Evolutionary conservation across 2,797 vertebrate species (phyloP), one percentile per base, ranked within the genome.

Genomic region (Ciconia nigra): DNA sequence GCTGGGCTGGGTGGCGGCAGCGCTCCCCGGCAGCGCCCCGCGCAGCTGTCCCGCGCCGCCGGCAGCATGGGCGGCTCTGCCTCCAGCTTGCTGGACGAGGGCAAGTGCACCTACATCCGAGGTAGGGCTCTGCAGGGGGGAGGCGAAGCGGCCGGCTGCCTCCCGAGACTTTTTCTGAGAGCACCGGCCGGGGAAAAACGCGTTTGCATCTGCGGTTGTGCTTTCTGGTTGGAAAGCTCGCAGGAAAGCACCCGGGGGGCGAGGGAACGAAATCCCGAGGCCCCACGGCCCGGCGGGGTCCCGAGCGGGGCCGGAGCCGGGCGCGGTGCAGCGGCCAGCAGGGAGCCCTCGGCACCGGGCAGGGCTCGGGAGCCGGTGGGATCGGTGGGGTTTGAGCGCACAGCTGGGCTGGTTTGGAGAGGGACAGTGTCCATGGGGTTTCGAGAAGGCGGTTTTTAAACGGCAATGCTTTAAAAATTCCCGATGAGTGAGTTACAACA

Each of bases 51-150:
- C 39, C 46, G 52, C 52, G 52, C 28, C 29, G 28, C 17, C 51
- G n/a, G 42, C 91, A 96, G 78, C 82, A 99, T 99, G 99, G 99
- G 99, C 58, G 90, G 97, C 94, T 98, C 99, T 18, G 95, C 97
- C 89, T 99, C 99, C 97, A 99, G 98, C 74, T 98, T 98, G 84
- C 97, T 99, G 98, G 99, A 99, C 96, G 99, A 99, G 83, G 97
- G 96, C 97, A 98, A 97, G 91, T 98, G 98, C 97, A 90, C 90
- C 97, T 98, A 98, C 96, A 98, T 99, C 93, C 98, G 96, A 99
- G 99, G 99, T 99, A 98, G 66, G 87, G 63, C 58, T 83, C 19
- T 13, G 67, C 42, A 1, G n/a, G 10, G 18, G 35, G 15, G 21
- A 21, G 31, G 35, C 42, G 35, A 15, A 14, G 42, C 37, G 59